phyloP scores from a whole-genome alignment of 2,113 vertebrate genomes.

The Rhipidura dahli region DNA sequence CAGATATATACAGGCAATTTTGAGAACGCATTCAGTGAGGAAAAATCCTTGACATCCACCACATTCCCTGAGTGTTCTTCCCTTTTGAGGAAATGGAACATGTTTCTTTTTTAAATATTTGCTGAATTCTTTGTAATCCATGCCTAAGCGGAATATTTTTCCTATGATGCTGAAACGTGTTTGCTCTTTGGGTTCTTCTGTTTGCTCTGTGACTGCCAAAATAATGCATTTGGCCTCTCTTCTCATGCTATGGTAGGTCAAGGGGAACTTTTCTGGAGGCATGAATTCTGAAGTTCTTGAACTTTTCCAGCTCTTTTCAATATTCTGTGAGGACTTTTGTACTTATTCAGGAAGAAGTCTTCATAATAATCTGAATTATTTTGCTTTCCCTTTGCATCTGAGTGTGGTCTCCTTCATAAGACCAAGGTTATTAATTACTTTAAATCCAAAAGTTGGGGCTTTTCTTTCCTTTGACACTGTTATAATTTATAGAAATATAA shows the following conservation, averaged over 20 bases:
- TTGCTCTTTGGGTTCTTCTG: neutral
- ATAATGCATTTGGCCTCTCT: neutral
- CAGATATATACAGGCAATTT: neutral
- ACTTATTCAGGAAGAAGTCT: neutral
- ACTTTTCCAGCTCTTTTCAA: neutral
- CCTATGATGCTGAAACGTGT: neutral
- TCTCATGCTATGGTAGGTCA: neutral
- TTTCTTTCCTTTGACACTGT: neutral
- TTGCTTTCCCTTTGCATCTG: neutral
- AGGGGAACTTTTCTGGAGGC: neutral
- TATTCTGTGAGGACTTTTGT: neutral
- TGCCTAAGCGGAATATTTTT: neutral
- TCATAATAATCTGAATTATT: neutral
- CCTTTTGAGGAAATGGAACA: neutral
- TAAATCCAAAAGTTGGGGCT: neutral
- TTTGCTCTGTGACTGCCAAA: neutral
- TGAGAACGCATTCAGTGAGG: neutral
- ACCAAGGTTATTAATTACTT: neutral
- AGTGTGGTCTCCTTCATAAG: neutral
- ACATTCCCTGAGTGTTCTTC: neutral
- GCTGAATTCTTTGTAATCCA: neutral
- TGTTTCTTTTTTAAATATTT: neutral
- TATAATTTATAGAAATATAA: neutral
- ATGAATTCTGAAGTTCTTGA: neutral
- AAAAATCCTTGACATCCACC: neutral